These are phyloP conservation scores for Sapajus apella DNA, from an alignment of 2,113 vertebrate species.

Conservation along the genomic window DNA sequence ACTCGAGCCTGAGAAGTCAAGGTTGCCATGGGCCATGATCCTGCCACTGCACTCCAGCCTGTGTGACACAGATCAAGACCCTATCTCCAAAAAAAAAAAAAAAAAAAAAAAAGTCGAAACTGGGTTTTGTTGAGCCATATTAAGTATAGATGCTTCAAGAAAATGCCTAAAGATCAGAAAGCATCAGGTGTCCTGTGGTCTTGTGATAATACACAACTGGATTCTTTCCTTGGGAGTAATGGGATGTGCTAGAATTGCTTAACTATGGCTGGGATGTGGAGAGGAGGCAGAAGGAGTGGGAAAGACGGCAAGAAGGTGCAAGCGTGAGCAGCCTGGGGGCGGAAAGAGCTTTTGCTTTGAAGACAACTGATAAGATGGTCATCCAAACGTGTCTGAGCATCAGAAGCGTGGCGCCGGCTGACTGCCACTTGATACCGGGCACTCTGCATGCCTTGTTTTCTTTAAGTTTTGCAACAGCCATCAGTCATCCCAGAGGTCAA, in stretches of 20 bases:
- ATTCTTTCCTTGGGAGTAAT: too few relatives aligned
- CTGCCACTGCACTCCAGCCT: too few relatives aligned
- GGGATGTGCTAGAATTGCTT: background rate
- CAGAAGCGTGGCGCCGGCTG: background rate
- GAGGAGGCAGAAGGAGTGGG: background rate
- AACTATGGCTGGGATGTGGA: background rate
- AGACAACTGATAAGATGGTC: background rate
- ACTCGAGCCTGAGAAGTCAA: too few relatives aligned
- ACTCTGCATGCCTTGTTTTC: background rate
- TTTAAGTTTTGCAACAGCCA: background rate
- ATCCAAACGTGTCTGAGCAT: background rate
- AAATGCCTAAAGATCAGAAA: background rate
- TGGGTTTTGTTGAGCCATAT: background rate
- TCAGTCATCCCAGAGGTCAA: background rate
- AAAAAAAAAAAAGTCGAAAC: background rate
- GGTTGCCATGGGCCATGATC: too few relatives aligned
- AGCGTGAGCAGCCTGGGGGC: background rate
- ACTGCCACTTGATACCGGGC: fast-evolving
- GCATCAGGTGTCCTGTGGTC: background rate
- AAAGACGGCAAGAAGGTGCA: background rate
- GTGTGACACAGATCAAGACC: too few relatives aligned
- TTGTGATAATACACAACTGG: background rate
- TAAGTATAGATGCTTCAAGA: background rate
- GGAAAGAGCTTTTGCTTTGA: background rate
- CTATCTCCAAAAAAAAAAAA: background rate